Evolutionary conservation across 2,113 vertebrate species (phyloP), one percentile per base, ranked within the genome.

Genomic region (Verasper variegatus): DNA sequence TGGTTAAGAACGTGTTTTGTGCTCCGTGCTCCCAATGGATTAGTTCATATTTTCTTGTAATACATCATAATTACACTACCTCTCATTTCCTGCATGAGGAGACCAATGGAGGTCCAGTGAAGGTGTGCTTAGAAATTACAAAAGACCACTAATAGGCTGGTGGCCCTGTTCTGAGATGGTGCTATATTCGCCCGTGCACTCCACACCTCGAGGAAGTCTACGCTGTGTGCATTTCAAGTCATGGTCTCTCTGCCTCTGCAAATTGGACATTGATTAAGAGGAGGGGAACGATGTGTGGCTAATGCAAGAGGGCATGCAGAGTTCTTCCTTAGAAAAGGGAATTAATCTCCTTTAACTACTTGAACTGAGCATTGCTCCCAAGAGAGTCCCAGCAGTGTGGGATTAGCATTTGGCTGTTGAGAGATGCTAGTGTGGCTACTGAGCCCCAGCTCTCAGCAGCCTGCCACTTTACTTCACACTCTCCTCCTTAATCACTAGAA

Each of bases 191-290:
- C 62, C 57, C 42, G 60, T 47, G 45, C 15, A 5, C 56, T 80
- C 47, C 13, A 24, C 73, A 56, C 54, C 49, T n/a, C 5, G 49
- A 68, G 47, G 23, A 70, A 62, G 55, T 78, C 31, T 27, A 54
- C 51, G 54, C 65, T 17, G 15, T 52, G n/a, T 80, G 79, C 66
- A 83, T 71, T 78, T 72, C 54, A 78, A 79, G 56, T 86, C 74
- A 52, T 42, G 55, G 56, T 70, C 55, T 58, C 66, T 62, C 60
- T 79, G 71, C 74, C 57, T 82, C 64, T 74, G 59, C 60, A 87
- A 91, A 89, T 84, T 83, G 74, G 84, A 86, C 84, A 82, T 87
- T 89, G 86, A 91, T 92, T 85, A 90, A 92, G 74, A 79, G 69
- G 60, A 73, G 66, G 37, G 45, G 59, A 81, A 68, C 24, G 59